Base-by-base conservation (phyloP, 2,113 vertebrate species). In the Epinephelus cyanopodus region DNA sequence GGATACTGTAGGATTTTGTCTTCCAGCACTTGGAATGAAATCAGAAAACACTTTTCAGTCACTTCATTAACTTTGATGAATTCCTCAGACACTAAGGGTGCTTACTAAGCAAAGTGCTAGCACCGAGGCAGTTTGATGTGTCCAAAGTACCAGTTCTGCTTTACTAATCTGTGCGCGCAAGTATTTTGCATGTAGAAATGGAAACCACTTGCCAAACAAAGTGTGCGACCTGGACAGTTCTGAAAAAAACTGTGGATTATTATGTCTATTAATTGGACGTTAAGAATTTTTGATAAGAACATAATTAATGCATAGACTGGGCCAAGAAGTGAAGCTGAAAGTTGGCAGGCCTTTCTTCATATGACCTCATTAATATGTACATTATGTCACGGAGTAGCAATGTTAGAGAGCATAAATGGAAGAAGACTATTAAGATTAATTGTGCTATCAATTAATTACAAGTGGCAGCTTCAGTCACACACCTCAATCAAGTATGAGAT, bases 51-150 rank as follows among this genome's bases (percentile, higher is more conserved):
- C 10, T 33, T 37, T 29, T 33, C 6, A 23, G 71, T 18, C 65
- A 62, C 65, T 48, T 82, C 25, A 70, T 70, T 75, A 69, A 47
- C 71, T 68, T 62, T 75, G 23, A 61, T 45, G 27, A 27, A 29
- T 27, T 67, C 9, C 25, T 42, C 4, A 42, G 39, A 70, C 47
- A 54, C n/a, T 42, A 3, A n/a, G 23, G 18, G n/a, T 53, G 66
- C 57, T 70, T 39, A 45, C 57, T 21, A 62, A 50, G 75, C 42
- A 18, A 52, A 48, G 57, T 15, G 47, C 27, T 63, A 50, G 73
- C 60, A 72, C 4, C 1, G 2, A 47, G 5, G 37, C 8, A 21
- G 33, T 5, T 2, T 62, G 27, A 47, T 0, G 37, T 10, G 29
- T 69, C 42, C 62, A 60, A 21, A 29, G 70, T 39, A 37, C 23